Evolutionary conservation across 2,888 invertebrate species (phyloP), one percentile per base, ranked within the genome.

Genomic region (Taenaris catops): DNA sequence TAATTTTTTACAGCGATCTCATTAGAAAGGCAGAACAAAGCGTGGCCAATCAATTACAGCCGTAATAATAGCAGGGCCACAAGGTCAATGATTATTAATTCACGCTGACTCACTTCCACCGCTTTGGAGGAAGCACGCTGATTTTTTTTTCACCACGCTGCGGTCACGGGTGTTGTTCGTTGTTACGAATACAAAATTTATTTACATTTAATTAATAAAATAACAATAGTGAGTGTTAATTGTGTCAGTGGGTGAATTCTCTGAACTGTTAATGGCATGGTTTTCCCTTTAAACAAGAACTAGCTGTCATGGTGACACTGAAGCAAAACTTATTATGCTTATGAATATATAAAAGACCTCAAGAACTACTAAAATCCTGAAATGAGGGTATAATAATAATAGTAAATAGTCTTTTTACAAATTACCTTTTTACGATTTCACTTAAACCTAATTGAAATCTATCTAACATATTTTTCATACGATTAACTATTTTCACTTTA

Each of bases 71-170:
- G 21, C 16, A 34, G 19, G 14, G 25, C 10, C 9, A 14, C 38
- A 39, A 39, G 38, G 38, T 34, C 38, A 34, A 16, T 21, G 29
- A 31, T 31, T 27, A 28, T 27, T 11, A 28, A 39, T 14, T 25
- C 11, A 34, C 25, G 12, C 20, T 39, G 34, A 42, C 27, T 41
- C 38, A 38, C 36, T 25, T 5, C 7, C 17, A 20, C 21, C 20
- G 21, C 12, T n/a, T 20, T 2, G 23, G 16, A 21, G 17, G 16
- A 26, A 26, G 32, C 12, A 26, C 17, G 5, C 10, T n/a, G 26
- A 25, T 31, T 31, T 31, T 26, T 34, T 27, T 11, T 6, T 4
- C 2, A 11, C 2, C 7, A 9, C 1, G 6, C 17, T 18, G 26
- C 9, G 26, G 26, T 26, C n/a, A 8, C 26, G 8, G 26, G 25